Base-by-base conservation (phyloP, 2,797 vertebrate species). In the Chaenodraco wilsoni region DNA sequence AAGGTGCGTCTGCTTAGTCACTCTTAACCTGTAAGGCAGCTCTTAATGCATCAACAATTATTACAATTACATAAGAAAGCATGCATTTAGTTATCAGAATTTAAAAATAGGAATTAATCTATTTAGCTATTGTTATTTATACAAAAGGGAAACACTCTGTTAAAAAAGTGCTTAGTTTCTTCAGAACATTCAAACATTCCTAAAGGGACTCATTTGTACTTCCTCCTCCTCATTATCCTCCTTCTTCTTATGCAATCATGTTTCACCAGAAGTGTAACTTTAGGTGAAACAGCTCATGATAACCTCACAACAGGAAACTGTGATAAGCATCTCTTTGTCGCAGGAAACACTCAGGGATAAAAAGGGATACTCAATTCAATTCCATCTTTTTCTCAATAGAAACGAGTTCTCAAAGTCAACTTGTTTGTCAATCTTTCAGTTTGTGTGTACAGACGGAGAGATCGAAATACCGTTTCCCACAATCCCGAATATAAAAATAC, bases 1-100 rank as follows among this genome's bases (percentile, higher is more conserved):
- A 99, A 92, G 89, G 91, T 91, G 16, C 5, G 86, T 76, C 15
- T 59, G 23, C 69, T 69, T 9, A 4, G 10, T 51, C 13, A 33
- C 16, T 48, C 2, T 6, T 3, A 43, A 31, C 9, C 17, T 17
- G 17, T 27, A 37, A 5, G 43, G 21, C 21, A 27, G 16, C 17
- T 19, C 31, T 56, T 10, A 17, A 48, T 49, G 19, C 8, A 43
- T 55, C 37, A 31, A 55, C 10, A 44, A 50, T 27, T 33, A 46
- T 54, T 50, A 10, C 17, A 27, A 8, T 52, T 15, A 17, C 60
- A 15, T 3, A 5, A 6, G 1, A 41, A 27, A 45, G 21, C 40
- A 19, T 21, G 2, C 55, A 60, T 49, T 3, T 41, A 46, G 12
- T 55, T 37, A 16, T 55, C 2, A 59, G 19, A 62, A 14, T 46